Percentiles rank a stretch among this genome's conserved stretches.
Evolutionary conservation across 2,888 invertebrate species (phyloP).

Genomic region (Dexiosoma caninum): DNA sequence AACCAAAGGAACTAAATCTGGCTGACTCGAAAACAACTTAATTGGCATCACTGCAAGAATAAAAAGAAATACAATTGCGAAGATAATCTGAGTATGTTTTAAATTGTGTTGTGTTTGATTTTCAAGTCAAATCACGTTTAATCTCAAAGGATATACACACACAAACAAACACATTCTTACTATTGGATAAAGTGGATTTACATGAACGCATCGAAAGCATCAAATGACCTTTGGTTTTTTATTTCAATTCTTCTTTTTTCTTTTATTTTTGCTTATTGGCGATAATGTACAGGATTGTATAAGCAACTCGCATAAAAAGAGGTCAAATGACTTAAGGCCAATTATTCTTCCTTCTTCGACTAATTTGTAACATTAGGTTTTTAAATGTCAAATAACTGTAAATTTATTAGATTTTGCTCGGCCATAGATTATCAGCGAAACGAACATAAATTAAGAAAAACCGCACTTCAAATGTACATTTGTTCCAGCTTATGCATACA

Average conservation of each 20-base stretch:
- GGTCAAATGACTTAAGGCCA: constrained; percentile 55
- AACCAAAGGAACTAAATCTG: no score
- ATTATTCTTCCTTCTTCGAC: constrained; percentile 31
- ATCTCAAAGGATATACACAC: constrained; percentile 20
- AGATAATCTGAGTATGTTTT: background rate
- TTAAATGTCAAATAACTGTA: constrained; percentile 44
- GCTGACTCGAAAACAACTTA: no score
- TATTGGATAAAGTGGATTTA: background rate
- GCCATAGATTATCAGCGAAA: constrained; percentile 41
- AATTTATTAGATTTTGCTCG: constrained; percentile 47
- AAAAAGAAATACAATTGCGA: background rate
- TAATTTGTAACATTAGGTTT: constrained; percentile 49
- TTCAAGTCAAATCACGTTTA: constrained; percentile 47
- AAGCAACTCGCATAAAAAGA: constrained; percentile 27
- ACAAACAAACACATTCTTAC: background rate
- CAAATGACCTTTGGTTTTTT: constrained; percentile 39
- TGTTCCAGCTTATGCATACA: no score
- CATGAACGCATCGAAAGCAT: background rate
- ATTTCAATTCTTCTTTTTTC: background rate
- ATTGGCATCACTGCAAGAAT: no score
- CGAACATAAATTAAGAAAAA: constrained; percentile 55
- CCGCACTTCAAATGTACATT: constrained; percentile 8
- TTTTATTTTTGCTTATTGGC: background rate
- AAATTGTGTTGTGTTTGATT: background rate
- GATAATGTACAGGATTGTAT: constrained; percentile 11